phyloP scores from a whole-genome alignment of 2,113 vertebrate species.

The Corvus cornix region DNA sequence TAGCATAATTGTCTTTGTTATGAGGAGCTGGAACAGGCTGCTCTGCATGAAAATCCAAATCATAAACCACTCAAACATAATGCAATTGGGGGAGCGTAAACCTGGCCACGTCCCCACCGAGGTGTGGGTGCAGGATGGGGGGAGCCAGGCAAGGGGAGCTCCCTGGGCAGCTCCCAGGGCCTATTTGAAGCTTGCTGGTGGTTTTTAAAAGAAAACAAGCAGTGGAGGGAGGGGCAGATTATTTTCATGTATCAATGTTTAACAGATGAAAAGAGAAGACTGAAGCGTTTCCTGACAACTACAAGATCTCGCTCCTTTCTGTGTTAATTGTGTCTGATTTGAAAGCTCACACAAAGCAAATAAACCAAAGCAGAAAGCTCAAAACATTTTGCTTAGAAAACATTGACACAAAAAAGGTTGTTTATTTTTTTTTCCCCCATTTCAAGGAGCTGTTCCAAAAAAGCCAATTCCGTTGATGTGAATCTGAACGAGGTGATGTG shows the following conservation, averaged over 20 bases:
- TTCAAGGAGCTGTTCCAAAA: background rate
- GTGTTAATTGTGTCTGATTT: background rate
- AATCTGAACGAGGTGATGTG: background rate
- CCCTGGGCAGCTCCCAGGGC: background rate
- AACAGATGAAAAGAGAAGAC: background rate
- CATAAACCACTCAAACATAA: conserved; percentile 17
- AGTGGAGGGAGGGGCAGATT: background rate
- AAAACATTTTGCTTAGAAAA: conserved; percentile 29
- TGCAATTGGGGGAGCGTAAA: background rate
- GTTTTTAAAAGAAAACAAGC: background rate
- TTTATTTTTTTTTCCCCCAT: background rate
- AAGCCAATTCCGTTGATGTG: background rate
- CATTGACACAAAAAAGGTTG: background rate
- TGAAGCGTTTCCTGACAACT: background rate
- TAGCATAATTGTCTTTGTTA: conserved; percentile 62
- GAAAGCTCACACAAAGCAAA: background rate
- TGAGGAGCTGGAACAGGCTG: conserved; percentile 34
- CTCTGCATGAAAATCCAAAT: conserved; percentile 48
- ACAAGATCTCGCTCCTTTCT: background rate
- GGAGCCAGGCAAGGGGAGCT: background rate
- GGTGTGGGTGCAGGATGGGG: background rate
- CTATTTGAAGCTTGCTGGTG: background rate
- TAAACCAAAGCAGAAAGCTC: background rate
- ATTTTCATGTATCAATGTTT: background rate
- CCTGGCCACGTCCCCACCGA: background rate